Conservation (phyloP, 2,113 vertebrate genomes). For the Callopanchax toddi region DNA sequence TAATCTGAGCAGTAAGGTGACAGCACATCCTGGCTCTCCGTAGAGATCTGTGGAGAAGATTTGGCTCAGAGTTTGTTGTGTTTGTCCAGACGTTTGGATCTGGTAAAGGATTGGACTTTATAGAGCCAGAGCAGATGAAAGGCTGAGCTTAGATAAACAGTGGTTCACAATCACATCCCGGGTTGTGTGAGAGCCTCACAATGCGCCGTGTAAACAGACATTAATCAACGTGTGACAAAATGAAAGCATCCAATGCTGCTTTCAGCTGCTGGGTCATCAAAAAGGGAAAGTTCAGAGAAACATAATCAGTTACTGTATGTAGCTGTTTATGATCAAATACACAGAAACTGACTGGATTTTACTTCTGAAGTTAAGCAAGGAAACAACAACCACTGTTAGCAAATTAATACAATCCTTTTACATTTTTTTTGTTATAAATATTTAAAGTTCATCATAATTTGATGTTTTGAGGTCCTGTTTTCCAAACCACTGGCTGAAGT, state of each 20-base stretch:
- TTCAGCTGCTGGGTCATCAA: slow-evolving; percentile 13
- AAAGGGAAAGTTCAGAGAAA: slow-evolving; percentile 39
- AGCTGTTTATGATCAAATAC: background rate
- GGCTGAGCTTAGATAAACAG: slow-evolving; percentile 69
- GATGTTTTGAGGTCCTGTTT: too few relatives aligned
- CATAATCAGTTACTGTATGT: background rate
- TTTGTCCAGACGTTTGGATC: slow-evolving; percentile 64
- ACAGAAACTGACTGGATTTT: slow-evolving; percentile 8
- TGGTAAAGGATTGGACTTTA: slow-evolving; percentile 61
- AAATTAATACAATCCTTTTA: too few relatives aligned
- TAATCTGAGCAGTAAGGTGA: too few relatives aligned
- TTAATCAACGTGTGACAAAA: slow-evolving; percentile 50
- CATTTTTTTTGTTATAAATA: too few relatives aligned
- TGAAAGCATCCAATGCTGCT: slow-evolving; percentile 10
- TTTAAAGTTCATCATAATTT: too few relatives aligned
- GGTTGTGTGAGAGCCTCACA: slow-evolving; percentile 24
- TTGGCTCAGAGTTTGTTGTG: slow-evolving; percentile 63
- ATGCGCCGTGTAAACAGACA: slow-evolving; percentile 54
- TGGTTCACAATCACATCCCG: slow-evolving; percentile 54
- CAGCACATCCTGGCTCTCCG: slow-evolving; percentile 13
- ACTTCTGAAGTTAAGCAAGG: too few relatives aligned
- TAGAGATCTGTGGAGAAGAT: slow-evolving; percentile 30
- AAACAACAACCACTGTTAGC: too few relatives aligned
- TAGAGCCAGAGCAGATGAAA: slow-evolving; percentile 67
- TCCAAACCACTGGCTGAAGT: too few relatives aligned